Evolutionary conservation across 1,140 invertebrate species (phyloP), one percentile per base, ranked within the genome.

Genomic region (Wiebesia pumilae): DNA sequence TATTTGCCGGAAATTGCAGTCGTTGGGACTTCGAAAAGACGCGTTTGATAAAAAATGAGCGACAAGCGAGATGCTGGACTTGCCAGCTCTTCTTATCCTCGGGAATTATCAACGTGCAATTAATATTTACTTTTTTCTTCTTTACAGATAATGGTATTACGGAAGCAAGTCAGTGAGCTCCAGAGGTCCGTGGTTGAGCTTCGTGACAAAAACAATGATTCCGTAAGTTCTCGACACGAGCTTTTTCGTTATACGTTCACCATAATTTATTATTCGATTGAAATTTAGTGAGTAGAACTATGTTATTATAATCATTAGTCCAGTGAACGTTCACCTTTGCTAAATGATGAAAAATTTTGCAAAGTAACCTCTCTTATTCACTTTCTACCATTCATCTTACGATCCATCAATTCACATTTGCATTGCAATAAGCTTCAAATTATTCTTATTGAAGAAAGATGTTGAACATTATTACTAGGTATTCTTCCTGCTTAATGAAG

Each of bases 131-230:
- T 47, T 75, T 54, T 43, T 33, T 16, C 10, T 58, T 80, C 30
- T 65, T 90, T 88, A 62, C 88, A 94, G 93, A 93, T 94, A 78
- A 91, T 92, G 27, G 83, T 92, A 19, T 81, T 94, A 9, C 90
- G 90, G 19, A 88, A 91, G 58, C 93, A 94, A 83, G 94, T 93
- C 58, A 91, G 83, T 38, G 93, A 94, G 71, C 88, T 94, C 1
- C 92, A 93, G 81, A 93, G 89, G 81, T 88, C 90, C 0, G 91
- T 93, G 3, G 89, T 92, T 3, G 93, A 94, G 80, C 89, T 92
- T 16, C 91, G 92, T 78, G 86, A 89, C 43, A 92, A 90, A 85
- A 83, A 90, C 58, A 91, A 88, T 62, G 91, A 93, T 65, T 85
- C 91, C 89, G 93, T 94, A 88, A 93, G 93, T 91, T 10, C 33